Percentiles rank a stretch among this genome's conserved stretches.
Conservation (phyloP, 2,888 invertebrate species). For the Erannis defoliaria region DNA sequence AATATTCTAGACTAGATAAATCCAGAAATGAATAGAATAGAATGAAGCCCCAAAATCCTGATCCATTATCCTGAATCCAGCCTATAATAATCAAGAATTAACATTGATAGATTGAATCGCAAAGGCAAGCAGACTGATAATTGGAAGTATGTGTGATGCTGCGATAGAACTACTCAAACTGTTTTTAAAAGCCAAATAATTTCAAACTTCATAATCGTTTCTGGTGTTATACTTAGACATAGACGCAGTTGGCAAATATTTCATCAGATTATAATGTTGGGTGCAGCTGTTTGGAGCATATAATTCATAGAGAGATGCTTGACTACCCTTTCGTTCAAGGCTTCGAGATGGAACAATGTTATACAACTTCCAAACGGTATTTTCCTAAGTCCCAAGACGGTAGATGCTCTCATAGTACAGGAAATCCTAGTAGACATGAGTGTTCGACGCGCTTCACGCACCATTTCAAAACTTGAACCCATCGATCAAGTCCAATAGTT, state of each 20-base stretch:
- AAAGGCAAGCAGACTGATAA: background rate
- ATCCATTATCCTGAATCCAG: too few relatives aligned
- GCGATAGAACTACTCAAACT: background rate
- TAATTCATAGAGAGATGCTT: background rate
- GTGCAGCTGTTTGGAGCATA: slow-evolving; percentile 10
- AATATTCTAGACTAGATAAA: slow-evolving; percentile 8
- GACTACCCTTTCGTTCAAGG: background rate
- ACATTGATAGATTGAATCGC: background rate
- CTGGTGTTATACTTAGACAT: background rate
- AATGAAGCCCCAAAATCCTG: too few relatives aligned
- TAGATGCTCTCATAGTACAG: slow-evolving; percentile 14
- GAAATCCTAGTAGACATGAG: slow-evolving; percentile 24
- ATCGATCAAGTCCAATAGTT: too few relatives aligned
- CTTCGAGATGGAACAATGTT: background rate
- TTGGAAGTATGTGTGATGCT: too few relatives aligned
- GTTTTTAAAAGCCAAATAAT: background rate
- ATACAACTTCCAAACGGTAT: background rate
- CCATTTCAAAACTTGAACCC: too few relatives aligned
- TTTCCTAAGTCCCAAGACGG: background rate
- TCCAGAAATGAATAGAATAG: too few relatives aligned
- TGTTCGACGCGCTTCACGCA: too few relatives aligned
- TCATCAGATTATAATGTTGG: slow-evolving; percentile 9
- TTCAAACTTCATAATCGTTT: background rate
- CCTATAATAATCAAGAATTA: background rate
- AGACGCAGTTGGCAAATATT: slow-evolving; percentile 9